Conservation (phyloP, 2,888 invertebrate genomes). For the Coronaproctus castanopsis region DNA sequence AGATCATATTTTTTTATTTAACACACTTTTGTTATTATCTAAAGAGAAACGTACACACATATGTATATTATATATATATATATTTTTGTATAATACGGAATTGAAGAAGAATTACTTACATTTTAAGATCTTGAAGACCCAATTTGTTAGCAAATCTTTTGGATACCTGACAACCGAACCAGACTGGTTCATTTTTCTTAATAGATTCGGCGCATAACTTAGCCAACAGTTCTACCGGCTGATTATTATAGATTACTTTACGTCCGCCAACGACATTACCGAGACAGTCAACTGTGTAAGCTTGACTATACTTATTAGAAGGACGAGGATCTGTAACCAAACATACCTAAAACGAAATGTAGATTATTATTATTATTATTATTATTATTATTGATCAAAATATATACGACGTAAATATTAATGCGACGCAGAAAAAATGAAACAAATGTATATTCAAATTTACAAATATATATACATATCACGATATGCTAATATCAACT, state of each 20-base stretch:
- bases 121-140: slow-evolving; percentile 54
- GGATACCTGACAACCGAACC: slow-evolving; percentile 68
- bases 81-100: no score
- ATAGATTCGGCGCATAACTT: slow-evolving; percentile 55
- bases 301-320: slow-evolving; percentile 51
- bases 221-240: slow-evolving; percentile 55
- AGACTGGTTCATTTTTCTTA: slow-evolving; percentile 61
- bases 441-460: slow-evolving; percentile 3
- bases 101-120: slow-evolving; percentile 42
- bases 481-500: neutral
- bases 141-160: slow-evolving; percentile 58
- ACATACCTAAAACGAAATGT: slow-evolving; percentile 43
- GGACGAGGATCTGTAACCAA: slow-evolving; percentile 69
- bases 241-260: slow-evolving; percentile 67
- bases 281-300: slow-evolving; percentile 69
- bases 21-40: no score
- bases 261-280: slow-evolving; percentile 72
- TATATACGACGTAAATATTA: no score
- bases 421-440: neutral
- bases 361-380: no score
- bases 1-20: no score
- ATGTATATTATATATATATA: no score
- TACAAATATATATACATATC: no score
- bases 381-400: neutral
- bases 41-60: no score